Evolutionary conservation across 2,113 vertebrate genomes (phyloP).

Genomic region (Suncus etruscus): DNA sequence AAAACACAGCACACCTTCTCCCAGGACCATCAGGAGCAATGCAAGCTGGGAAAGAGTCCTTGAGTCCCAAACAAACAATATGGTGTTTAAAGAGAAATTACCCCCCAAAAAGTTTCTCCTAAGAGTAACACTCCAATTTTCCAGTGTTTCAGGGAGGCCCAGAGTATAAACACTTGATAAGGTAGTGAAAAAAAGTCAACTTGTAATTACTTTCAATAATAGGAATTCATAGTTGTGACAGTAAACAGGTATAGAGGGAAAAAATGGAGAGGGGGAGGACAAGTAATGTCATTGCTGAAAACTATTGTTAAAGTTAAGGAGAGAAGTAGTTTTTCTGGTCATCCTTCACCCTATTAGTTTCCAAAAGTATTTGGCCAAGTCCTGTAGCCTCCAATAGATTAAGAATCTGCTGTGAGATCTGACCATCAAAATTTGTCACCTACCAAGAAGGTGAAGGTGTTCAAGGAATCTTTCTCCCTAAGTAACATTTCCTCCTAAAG

Average conservation of each 20-base stretch:
- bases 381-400: background rate
- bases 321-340: background rate
- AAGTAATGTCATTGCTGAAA: background rate
- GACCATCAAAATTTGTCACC: background rate
- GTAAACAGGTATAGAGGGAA: background rate
- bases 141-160: background rate
- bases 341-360: background rate
- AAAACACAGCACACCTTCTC: too few species aligned
- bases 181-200: conserved; percentile 32
- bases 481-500: background rate
- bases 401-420: background rate
- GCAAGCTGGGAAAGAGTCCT: too few species aligned
- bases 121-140: background rate
- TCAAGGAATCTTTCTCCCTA: background rate
- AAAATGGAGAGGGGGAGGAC: background rate
- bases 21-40: too few species aligned
- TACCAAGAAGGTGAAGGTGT: background rate
- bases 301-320: background rate
- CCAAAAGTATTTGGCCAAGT: conserved; percentile 5
- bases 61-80: too few species aligned
- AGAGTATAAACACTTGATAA: background rate
- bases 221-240: conserved; percentile 30
- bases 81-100: background rate
- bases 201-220: conserved; percentile 32
- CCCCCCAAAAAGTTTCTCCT: background rate